phyloP scores from a whole-genome alignment of 2,888 invertebrate genomes.

The Caenorhabditis doughertyi region DNA sequence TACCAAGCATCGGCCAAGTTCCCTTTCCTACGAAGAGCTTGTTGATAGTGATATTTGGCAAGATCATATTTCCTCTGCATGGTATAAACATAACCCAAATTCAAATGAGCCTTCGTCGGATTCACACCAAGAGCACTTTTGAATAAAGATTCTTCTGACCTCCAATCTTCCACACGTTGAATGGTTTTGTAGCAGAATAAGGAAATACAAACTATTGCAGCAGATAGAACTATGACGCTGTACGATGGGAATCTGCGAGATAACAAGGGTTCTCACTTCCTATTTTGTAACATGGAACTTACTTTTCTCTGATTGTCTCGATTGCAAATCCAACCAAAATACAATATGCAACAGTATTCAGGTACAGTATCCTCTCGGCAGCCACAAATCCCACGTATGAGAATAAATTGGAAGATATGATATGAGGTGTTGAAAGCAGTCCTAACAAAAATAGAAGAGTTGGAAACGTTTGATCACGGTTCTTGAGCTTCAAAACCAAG shows the following conservation, averaged over 20 bases:
- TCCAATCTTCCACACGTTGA: conserved; percentile 70
- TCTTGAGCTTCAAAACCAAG: background rate
- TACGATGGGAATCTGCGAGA: background rate
- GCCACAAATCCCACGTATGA: conserved; percentile 99
- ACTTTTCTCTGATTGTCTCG: conserved; percentile 20
- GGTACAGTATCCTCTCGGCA: conserved; percentile 95
- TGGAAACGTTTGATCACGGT: too few relatives aligned
- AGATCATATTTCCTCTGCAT: conserved; percentile 91
- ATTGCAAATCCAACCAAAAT: conserved; percentile 87
- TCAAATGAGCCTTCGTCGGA: conserved; percentile 94
- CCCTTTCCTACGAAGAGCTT: conserved; percentile 92
- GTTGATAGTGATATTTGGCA: conserved; percentile 93
- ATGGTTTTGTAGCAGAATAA: conserved; percentile 56
- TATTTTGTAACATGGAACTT: background rate
- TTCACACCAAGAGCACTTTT: conserved; percentile 93
- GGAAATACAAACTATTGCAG: conserved; percentile 37
- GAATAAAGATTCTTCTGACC: conserved; percentile 86
- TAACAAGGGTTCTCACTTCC: background rate
- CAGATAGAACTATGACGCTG: background rate
- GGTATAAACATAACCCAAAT: conserved; percentile 95
- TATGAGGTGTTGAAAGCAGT: conserved; percentile 32
- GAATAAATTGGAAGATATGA: conserved; percentile 90
- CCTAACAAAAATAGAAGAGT: conserved; percentile 12
- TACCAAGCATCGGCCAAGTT: conserved; percentile 99
- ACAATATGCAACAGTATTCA: conserved; percentile 96